phyloP scores from a whole-genome alignment of 2,113 vertebrate species.

The Scytalopus superciliaris region DNA sequence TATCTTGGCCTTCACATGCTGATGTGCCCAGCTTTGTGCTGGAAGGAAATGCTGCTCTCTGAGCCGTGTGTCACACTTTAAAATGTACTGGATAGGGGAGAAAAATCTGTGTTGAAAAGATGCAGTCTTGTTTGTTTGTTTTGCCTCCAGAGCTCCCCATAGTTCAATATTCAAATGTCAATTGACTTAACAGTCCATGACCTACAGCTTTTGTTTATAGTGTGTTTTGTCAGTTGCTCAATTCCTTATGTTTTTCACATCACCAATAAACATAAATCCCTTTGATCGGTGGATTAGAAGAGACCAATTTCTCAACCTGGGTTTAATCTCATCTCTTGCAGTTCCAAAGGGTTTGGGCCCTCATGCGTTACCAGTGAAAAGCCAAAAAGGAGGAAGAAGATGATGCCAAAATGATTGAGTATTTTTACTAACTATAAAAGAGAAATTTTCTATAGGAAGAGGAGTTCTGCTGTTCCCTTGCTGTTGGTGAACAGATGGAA shows the following conservation, averaged over 20 bases:
- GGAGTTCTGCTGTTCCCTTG: not conserved
- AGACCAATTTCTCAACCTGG: not conserved
- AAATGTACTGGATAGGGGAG: not conserved
- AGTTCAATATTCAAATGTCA: not conserved
- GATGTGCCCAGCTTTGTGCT: not conserved
- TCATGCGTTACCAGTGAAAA: not conserved
- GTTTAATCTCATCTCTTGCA: not conserved
- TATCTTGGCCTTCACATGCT: not conserved
- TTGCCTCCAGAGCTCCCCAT: not conserved
- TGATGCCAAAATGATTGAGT: fast-evolving
- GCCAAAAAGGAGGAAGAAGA: not conserved
- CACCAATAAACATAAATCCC: not conserved
- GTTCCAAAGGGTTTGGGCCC: not conserved
- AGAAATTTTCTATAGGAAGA: not conserved
- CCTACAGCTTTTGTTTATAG: not conserved
- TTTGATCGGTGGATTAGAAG: not conserved
- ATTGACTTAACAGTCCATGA: not conserved
- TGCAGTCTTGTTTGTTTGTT: not conserved
- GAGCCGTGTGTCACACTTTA: not conserved
- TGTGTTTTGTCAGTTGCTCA: not conserved
- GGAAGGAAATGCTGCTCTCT: not conserved
- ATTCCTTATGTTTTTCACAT: not conserved
- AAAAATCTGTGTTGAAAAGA: not conserved
- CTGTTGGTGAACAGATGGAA: not conserved
- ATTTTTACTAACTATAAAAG: not conserved